Conservation (phyloP, 2,888 invertebrate species). For the Caenorhabditis drosophilae region DNA sequence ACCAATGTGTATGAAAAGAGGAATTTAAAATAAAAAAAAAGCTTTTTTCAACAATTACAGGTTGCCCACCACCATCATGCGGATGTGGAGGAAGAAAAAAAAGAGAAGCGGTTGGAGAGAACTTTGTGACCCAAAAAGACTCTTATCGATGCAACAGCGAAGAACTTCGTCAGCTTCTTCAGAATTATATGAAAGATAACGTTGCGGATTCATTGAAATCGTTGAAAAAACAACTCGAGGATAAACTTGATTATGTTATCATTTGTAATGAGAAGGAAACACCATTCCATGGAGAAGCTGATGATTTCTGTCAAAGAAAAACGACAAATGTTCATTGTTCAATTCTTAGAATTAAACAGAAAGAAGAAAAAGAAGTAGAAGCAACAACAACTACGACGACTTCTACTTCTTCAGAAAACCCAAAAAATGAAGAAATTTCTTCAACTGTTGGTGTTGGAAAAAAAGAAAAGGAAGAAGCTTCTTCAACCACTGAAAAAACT, state of each 20-base stretch:
- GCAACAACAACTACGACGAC: too few relatives aligned
- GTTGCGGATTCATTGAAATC: conserved; percentile 33
- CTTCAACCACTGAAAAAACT: too few relatives aligned
- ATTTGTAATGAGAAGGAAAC: conserved; percentile 47
- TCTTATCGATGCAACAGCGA: conserved; percentile 48
- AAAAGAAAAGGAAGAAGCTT: too few relatives aligned
- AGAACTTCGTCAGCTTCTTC: conserved; percentile 41
- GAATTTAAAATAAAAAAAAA: too few relatives aligned
- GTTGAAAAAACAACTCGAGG: conserved; percentile 39
- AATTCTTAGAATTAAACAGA: conserved; percentile 41
- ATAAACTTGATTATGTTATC: conserved; percentile 37
- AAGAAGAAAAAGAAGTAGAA: conserved; percentile 25
- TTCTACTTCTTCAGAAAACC: too few relatives aligned
- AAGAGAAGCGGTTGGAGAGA: conserved; percentile 39
- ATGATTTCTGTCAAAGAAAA: conserved; percentile 46
- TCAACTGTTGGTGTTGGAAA: too few relatives aligned
- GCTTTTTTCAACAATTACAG: too few relatives aligned
- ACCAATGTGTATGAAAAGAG: conserved; percentile 10
- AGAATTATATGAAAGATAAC: conserved; percentile 39
- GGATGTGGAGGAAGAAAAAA: conserved; percentile 42
- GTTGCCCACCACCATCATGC: conserved; percentile 30
- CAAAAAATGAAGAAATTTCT: conserved; percentile 12
- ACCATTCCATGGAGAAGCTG: conserved; percentile 47
- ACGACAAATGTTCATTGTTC: conserved; percentile 43
- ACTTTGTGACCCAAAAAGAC: conserved; percentile 43